phyloP scores from a whole-genome alignment of 2,797 vertebrate genomes.

The Acipenser oxyrinchus region DNA sequence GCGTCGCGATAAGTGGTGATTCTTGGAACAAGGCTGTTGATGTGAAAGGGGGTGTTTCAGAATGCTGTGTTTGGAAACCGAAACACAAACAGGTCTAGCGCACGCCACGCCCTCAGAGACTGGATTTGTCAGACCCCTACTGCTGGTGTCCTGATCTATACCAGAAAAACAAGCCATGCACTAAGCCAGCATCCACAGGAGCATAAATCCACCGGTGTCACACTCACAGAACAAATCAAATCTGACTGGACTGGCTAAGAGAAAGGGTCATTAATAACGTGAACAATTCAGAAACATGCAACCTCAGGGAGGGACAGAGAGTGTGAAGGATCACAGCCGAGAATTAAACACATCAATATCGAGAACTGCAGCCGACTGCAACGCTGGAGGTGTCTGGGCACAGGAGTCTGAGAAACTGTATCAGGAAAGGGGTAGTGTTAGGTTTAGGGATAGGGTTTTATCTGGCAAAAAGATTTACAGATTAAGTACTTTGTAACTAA shows the following conservation, averaged over 20 bases:
- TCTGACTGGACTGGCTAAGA: slow-evolving; percentile 14
- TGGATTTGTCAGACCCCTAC: slow-evolving; percentile 18
- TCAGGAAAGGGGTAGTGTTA: too few relatives aligned
- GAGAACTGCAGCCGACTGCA: background rate
- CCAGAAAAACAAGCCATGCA: slow-evolving; percentile 10
- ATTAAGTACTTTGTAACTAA: too few relatives aligned
- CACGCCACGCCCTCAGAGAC: background rate
- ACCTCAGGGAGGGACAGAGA: background rate
- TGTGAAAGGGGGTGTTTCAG: too few relatives aligned
- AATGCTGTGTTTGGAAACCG: too few relatives aligned
- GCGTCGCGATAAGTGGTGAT: too few relatives aligned
- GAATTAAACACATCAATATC: background rate
- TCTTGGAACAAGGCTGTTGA: too few relatives aligned
- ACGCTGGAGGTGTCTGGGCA: too few relatives aligned
- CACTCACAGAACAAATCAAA: slow-evolving; percentile 20
- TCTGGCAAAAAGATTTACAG: too few relatives aligned
- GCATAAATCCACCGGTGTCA: slow-evolving; percentile 15
- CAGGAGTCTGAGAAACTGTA: too few relatives aligned
- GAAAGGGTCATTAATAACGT: slow-evolving; percentile 13
- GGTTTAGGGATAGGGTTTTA: too few relatives aligned
- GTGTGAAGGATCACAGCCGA: background rate
- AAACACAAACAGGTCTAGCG: too few relatives aligned
- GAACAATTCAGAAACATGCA: slow-evolving; percentile 8
- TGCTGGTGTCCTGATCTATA: slow-evolving; percentile 19
- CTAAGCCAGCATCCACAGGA: slow-evolving; percentile 12